Percentiles rank a stretch among this genome's conserved stretches.
These are phyloP conservation scores for Zoanthus sansibaricus DNA, from an alignment of 92 coral and sea anemone genomes.

Conservation along the genomic window DNA sequence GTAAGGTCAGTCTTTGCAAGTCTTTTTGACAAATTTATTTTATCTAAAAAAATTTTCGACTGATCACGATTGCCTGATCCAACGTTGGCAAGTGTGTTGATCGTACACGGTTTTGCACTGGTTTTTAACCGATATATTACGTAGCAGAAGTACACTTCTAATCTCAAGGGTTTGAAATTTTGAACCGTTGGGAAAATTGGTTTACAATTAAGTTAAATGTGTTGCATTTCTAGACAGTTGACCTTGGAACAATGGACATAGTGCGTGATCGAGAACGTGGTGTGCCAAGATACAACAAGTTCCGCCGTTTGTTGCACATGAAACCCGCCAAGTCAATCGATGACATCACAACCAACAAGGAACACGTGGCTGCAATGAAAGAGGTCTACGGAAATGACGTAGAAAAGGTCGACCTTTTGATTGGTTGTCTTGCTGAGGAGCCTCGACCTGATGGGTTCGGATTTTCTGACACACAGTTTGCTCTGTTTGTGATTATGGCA, in stretches of 20 bases:
- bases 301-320: conserved; percentile 72
- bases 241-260: conserved; percentile 83
- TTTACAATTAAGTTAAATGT: neutral
- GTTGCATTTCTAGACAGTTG: conserved; percentile 57
- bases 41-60: too few species aligned
- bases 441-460: conserved; percentile 89
- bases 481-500: conserved; percentile 81
- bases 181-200: neutral
- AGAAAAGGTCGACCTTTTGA: conserved; percentile 80
- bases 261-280: conserved; percentile 89
- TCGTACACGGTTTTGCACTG: too few species aligned
- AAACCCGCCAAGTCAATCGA: conserved; percentile 79
- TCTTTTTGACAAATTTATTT: too few species aligned
- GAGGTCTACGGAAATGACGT: conserved; percentile 74
- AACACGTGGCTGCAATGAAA: conserved; percentile 73
- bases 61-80: too few species aligned
- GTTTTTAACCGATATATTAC: too few species aligned
- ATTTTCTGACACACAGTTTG: conserved; percentile 84
- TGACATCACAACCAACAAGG: conserved; percentile 71
- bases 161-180: neutral
- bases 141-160: too few species aligned
- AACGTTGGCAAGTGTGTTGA: too few species aligned
- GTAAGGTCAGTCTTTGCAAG: too few species aligned
- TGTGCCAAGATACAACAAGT: conserved; percentile 81
- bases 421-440: conserved; percentile 87